These are phyloP conservation scores for Tympanuchus pallidicinctus DNA, from an alignment of 2,113 vertebrate species.

Conservation along the genomic window DNA sequence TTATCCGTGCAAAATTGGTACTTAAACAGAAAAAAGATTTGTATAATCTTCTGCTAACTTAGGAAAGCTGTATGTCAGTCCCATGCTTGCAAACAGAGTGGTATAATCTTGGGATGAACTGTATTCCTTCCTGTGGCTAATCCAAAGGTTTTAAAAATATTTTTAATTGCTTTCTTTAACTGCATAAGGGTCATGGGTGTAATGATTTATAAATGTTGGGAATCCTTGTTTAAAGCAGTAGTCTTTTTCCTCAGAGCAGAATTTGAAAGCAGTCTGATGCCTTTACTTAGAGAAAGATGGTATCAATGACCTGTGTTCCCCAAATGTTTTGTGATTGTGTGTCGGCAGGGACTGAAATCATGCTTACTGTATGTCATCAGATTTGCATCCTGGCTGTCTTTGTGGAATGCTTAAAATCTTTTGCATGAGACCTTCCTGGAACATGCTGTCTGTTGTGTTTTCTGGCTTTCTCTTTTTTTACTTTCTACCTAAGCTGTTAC, in stretches of 20 bases:
- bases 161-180: background rate
- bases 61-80: background rate
- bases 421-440: background rate
- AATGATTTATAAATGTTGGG: background rate
- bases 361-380: background rate
- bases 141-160: background rate
- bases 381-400: background rate
- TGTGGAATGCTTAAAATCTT: accelerated
- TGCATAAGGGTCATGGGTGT: accelerated
- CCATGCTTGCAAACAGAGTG: background rate
- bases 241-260: background rate
- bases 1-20: background rate
- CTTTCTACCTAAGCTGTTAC: background rate
- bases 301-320: background rate
- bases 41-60: background rate
- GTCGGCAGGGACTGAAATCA: background rate
- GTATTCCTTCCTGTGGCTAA: background rate
- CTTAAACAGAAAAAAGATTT: background rate
- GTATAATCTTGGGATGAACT: background rate
- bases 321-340: background rate
- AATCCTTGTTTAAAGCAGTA: background rate
- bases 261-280: background rate
- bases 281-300: background rate
- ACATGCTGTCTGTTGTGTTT: background rate
- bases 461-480: background rate